Percentiles rank a stretch among this genome's conserved stretches.
These are phyloP conservation scores for Microtus obscurus DNA, from an alignment of 2,797 vertebrate genomes.

Conservation along the genomic window DNA sequence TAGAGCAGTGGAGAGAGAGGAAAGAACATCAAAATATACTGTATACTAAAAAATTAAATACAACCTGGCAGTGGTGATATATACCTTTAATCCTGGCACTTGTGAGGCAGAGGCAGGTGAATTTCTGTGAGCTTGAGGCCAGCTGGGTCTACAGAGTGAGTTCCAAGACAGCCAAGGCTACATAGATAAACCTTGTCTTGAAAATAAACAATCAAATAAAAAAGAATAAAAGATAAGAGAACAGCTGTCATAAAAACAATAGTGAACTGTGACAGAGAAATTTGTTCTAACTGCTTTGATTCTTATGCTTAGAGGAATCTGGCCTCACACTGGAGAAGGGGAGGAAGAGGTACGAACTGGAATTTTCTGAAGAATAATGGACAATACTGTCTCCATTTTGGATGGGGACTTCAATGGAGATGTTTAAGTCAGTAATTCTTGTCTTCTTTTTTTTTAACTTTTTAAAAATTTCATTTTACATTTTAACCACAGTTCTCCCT, in stretches of 20 bases:
- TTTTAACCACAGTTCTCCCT: too few species aligned
- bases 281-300: background rate
- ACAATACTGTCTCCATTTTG: background rate
- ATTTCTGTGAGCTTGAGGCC: background rate
- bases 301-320: background rate
- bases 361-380: background rate
- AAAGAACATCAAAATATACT: background rate
- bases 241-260: background rate
- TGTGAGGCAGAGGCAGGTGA: background rate
- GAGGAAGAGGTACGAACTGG: background rate
- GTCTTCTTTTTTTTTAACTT: background rate
- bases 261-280: background rate
- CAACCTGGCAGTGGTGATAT: background rate
- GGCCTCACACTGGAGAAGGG: background rate
- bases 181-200: background rate
- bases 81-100: background rate
- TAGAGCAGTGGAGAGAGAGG: background rate
- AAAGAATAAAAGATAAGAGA: background rate
- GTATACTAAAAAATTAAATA: background rate
- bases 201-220: background rate
- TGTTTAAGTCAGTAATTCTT: background rate
- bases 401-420: background rate
- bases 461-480: too few species aligned
- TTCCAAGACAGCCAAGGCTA: background rate
- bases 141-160: background rate